Percentiles rank a stretch among this genome's conserved stretches.
Evolutionary conservation across 1,140 invertebrate species (phyloP).

Genomic region (Drosophila littoralis): DNA sequence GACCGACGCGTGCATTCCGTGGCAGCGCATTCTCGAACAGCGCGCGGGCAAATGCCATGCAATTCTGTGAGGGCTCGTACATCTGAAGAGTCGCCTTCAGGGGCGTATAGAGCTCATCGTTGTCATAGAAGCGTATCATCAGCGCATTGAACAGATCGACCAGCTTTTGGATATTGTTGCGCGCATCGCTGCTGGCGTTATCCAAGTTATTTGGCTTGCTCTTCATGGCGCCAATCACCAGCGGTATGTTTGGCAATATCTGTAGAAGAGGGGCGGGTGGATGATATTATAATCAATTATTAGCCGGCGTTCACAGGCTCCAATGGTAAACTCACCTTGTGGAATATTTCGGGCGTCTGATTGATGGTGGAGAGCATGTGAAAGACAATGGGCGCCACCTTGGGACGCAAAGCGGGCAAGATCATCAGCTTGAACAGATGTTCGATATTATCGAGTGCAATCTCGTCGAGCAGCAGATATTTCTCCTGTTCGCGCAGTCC

Average conservation of each 20-base stretch:
- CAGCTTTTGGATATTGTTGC: conserved; percentile 84
- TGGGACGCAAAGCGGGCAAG: conserved; percentile 84
- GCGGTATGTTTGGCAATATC: conserved; percentile 79
- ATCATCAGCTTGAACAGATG: conserved; percentile 84
- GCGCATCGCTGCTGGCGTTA: conserved; percentile 84
- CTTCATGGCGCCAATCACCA: conserved; percentile 74
- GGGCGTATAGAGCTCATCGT: conserved; percentile 81
- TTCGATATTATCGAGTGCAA: conserved; percentile 85
- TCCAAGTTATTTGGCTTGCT: conserved; percentile 53
- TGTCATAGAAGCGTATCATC: conserved; percentile 85
- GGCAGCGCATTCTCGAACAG: conserved; percentile 60
- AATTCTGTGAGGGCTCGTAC: conserved; percentile 63
- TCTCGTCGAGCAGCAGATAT: conserved; percentile 85
- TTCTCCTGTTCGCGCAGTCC: conserved; percentile 85
- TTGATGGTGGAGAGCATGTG: conserved; percentile 85
- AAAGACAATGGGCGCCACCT: conserved; percentile 85
- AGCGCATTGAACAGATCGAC: conserved; percentile 85
- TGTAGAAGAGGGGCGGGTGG: conserved; percentile 14
- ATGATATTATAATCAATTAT: no score
- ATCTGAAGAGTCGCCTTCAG: conserved; percentile 60
- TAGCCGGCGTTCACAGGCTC: no score
- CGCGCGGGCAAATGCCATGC: conserved; percentile 46
- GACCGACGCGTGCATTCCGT: conserved; percentile 88
- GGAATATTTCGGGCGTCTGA: conserved; percentile 84
- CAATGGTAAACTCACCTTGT: conserved; percentile 68